Evolutionary conservation across 2,113 vertebrate species (phyloP).

Genomic region (Dolichotis patagonum): DNA sequence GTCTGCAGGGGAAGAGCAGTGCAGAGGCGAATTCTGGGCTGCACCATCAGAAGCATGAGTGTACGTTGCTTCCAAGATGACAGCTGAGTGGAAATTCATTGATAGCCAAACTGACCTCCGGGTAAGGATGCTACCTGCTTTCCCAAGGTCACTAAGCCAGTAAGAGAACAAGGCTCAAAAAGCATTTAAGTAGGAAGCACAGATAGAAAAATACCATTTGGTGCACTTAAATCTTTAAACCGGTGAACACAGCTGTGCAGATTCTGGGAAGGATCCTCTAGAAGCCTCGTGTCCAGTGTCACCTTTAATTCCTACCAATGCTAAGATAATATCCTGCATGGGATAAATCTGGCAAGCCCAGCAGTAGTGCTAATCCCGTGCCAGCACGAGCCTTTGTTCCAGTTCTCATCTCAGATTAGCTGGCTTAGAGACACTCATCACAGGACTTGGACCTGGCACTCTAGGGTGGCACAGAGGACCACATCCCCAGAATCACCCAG

Average conservation of each 20-base stretch:
- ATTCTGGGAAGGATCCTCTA: not conserved
- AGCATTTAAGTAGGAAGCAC: not conserved
- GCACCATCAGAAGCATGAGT: not conserved
- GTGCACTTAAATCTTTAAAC: not conserved
- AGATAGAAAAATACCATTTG: not conserved
- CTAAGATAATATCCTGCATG: conserved; percentile 48
- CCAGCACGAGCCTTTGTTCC: conserved; percentile 67
- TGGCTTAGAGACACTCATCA: conserved; percentile 64
- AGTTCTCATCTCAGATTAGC: conserved; percentile 60
- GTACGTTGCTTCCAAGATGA: not conserved
- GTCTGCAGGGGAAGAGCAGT: conserved; percentile 26
- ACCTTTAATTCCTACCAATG: conserved; percentile 40
- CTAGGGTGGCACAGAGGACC: conserved; percentile 46
- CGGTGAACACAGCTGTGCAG: conserved; percentile 8
- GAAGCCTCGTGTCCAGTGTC: not conserved
- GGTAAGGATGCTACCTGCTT: not conserved
- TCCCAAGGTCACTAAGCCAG: not conserved
- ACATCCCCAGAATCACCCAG: conserved; percentile 34
- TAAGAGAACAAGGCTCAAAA: not conserved
- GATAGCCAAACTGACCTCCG: not conserved
- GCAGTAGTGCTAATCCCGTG: conserved; percentile 36
- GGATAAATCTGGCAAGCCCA: conserved; percentile 53
- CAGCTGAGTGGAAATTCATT: not conserved
- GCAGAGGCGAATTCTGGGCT: conserved; percentile 19
- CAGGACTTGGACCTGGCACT: not conserved